Conservation (phyloP, 2,797 vertebrate species). For the Kryptopterus vitreolus region DNA sequence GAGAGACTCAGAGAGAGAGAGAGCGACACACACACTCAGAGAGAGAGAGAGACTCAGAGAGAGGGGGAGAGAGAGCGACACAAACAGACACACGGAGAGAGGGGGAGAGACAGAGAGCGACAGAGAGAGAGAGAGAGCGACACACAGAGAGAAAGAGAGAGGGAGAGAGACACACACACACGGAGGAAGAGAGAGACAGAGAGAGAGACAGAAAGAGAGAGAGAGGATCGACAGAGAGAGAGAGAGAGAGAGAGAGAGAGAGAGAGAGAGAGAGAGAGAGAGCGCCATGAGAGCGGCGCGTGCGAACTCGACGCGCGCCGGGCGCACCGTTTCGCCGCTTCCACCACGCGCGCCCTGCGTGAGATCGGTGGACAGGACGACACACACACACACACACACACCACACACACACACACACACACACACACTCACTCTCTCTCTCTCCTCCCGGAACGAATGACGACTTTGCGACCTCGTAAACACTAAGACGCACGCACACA, state of each 20-base stretch:
- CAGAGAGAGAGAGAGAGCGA: neutral
- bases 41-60: too few species aligned
- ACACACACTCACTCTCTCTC: neutral
- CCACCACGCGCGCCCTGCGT: neutral
- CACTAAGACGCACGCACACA: neutral
- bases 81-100: too few species aligned
- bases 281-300: neutral
- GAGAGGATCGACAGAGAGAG: too few species aligned
- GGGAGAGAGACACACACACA: too few species aligned
- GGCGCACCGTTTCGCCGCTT: neutral
- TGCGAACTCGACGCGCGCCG: neutral
- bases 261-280: too few species aligned
- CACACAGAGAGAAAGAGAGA: too few species aligned
- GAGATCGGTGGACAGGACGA: neutral
- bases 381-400: neutral
- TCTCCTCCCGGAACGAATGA: neutral
- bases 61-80: too few species aligned
- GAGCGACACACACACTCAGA: too few species aligned
- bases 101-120: neutral
- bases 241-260: too few species aligned
- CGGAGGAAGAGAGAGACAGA: too few species aligned
- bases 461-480: constrained; percentile 37
- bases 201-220: too few species aligned
- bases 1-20: too few species aligned
- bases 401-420: neutral